Evolutionary conservation across 2,888 invertebrate species (phyloP), one percentile per base, ranked within the genome.

Genomic region (Sclerodermus sp.): DNA sequence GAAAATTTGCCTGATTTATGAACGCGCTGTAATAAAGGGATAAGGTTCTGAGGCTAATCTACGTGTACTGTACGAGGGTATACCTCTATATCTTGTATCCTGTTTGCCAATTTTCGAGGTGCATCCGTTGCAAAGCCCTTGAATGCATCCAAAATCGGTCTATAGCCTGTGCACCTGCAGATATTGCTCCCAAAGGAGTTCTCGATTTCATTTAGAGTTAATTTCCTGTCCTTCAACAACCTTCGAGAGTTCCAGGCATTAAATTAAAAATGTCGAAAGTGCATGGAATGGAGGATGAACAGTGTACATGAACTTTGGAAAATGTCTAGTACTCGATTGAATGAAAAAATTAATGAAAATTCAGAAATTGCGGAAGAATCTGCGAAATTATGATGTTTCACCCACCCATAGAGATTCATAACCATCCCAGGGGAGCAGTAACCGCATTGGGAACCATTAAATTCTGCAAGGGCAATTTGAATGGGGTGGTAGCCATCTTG

Each of bases 131-230:
- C 87, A 59, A 89, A 86, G 1, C 87, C 84, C 74, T 91, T 91
- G 75, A 91, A 89, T 2, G 90, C 86, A 68, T 91, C 90, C 42
- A 89, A 79, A 53, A 91, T 91, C 0, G 90, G 84, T 3, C 90
- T 81, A 68, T 90, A 91, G 0, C 91, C 91, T 0, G 90, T 90
- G 66, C 90, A 90, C 49, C 90, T 80, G 58, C 90, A 90, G 13
- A 88, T 82, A 62, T 89, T 88, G 46, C 88, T 85, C 6, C 84
- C 87, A 60, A 89, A 86, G 0, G 85, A 83, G 62, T 87, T 83
- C 70, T 90, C 89, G 10, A 90, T 81, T 60, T 87, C 82, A 57
- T 82, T 79, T 80, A 83, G 83, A 1, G 84, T 84, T 18, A 87
- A 64, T 15, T 80, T 77, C 31, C 82, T 81, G 5, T 80, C 82